A percentile compares a stretch with the other conserved stretches of the same genome.
Evolutionary conservation across 1,140 invertebrate genomes (phyloP).

Genomic region (Drosophila gunungcola): DNA sequence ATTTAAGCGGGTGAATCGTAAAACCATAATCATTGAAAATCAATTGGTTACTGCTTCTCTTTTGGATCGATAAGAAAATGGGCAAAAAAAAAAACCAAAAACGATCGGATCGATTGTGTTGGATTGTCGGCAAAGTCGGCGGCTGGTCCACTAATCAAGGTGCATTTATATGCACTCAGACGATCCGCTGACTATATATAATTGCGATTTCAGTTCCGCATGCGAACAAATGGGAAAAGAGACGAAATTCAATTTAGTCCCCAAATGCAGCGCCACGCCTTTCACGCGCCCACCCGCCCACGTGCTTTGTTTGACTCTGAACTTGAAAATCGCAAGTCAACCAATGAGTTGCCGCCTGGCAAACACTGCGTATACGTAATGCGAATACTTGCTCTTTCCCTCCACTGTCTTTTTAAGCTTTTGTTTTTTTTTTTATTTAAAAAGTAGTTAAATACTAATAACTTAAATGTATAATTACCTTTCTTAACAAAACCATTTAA

Average conservation of each 20-base stretch:
- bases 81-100: constrained; percentile 11
- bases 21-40: constrained; percentile 27
- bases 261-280: constrained; percentile 1
- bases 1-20: constrained; percentile 11
- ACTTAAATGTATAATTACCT: too few species aligned
- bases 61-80: constrained; percentile 17
- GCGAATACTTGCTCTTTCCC: neutral
- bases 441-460: neutral
- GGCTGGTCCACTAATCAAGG: constrained; percentile 37
- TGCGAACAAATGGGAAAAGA: constrained; percentile 5
- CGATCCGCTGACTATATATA: constrained; percentile 14
- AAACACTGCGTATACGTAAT: constrained; percentile 34
- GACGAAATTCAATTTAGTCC: constrained; percentile 15
- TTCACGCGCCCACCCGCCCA: neutral
- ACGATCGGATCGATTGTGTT: neutral
- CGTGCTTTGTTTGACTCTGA: constrained; percentile 41
- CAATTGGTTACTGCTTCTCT: constrained; percentile 21
- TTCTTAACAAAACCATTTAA: too few species aligned
- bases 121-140: neutral
- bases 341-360: neutral
- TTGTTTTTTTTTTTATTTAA: neutral
- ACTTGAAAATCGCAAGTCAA: constrained; percentile 21
- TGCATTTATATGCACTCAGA: constrained; percentile 45
- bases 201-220: constrained; percentile 30
- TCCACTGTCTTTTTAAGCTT: neutral